phyloP scores from a whole-genome alignment of 2,797 vertebrate genomes.

The Neostethus bicornis region DNA sequence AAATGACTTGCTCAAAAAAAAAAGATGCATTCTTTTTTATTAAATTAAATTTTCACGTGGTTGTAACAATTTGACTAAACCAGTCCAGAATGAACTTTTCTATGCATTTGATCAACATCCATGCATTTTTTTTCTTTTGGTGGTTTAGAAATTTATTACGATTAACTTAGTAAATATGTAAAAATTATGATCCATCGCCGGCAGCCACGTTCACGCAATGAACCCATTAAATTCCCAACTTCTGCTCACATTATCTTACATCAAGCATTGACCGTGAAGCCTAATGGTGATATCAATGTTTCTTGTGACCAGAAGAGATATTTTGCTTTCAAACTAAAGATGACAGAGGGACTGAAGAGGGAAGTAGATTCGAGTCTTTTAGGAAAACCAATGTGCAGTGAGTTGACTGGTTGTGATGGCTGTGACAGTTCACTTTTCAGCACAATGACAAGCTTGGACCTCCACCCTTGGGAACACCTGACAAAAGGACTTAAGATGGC shows the following conservation, averaged over 20 bases:
- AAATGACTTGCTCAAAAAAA: no score
- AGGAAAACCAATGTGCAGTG: slow-evolving; percentile 10
- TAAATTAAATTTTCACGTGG: no score
- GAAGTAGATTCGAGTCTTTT: not conserved
- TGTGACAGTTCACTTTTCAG: slow-evolving; percentile 25
- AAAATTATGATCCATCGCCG: no score
- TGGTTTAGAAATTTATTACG: no score
- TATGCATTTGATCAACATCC: not conserved
- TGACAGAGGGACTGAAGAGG: not conserved
- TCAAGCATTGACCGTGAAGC: no score
- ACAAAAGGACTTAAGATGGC: slow-evolving; percentile 1
- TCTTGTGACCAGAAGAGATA: not conserved
- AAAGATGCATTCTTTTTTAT: no score
- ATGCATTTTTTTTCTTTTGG: not conserved
- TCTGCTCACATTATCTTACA: no score
- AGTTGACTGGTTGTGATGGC: slow-evolving; percentile 8
- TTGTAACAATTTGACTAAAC: not conserved
- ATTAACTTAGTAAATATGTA: no score
- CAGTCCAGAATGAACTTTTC: not conserved
- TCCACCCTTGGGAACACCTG: slow-evolving; percentile 11
- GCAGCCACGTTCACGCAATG: no score
- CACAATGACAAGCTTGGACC: slow-evolving; percentile 4
- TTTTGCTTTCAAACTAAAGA: not conserved
- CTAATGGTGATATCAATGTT: not conserved
- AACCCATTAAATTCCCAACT: no score